Conservation (phyloP, 2,888 invertebrate genomes). For the Tinea pellionella region DNA sequence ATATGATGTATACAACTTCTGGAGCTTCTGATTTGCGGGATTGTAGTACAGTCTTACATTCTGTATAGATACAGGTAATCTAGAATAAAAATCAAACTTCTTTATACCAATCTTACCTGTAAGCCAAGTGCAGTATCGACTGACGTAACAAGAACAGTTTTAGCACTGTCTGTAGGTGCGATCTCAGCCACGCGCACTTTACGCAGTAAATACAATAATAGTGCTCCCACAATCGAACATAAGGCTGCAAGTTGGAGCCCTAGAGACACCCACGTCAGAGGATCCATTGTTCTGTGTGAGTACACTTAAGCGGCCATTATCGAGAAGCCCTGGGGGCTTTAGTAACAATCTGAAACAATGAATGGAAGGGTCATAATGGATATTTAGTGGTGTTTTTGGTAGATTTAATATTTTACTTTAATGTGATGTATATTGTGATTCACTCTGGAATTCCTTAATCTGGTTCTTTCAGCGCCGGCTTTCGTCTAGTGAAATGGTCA, state of each 20-base stretch:
- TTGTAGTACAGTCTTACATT: no score
- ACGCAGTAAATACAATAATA: conserved; percentile 80
- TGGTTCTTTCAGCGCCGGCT: no score
- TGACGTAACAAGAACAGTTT: conserved; percentile 81
- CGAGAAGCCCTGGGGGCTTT: neutral
- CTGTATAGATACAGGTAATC: no score
- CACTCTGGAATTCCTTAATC: no score
- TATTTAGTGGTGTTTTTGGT: neutral
- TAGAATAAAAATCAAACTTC: no score
- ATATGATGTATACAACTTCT: no score
- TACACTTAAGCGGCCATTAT: neutral
- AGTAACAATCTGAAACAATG: conserved; percentile 32
- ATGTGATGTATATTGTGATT: no score
- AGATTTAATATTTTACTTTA: neutral
- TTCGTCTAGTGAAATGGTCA: no score
- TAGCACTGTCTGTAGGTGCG: conserved; percentile 72
- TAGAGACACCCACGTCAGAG: conserved; percentile 82
- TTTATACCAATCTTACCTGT: conserved; percentile 74
- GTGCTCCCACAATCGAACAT: conserved; percentile 85
- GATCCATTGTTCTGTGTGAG: conserved; percentile 72
- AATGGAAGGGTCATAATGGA: conserved; percentile 5
- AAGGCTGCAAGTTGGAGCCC: conserved; percentile 84
- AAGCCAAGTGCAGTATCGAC: conserved; percentile 84
- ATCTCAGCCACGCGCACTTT: conserved; percentile 75
- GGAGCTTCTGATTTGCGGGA: no score